Evolutionary conservation across 2,888 invertebrate genomes (phyloP).

Genomic region (Eupithecia vulgata): DNA sequence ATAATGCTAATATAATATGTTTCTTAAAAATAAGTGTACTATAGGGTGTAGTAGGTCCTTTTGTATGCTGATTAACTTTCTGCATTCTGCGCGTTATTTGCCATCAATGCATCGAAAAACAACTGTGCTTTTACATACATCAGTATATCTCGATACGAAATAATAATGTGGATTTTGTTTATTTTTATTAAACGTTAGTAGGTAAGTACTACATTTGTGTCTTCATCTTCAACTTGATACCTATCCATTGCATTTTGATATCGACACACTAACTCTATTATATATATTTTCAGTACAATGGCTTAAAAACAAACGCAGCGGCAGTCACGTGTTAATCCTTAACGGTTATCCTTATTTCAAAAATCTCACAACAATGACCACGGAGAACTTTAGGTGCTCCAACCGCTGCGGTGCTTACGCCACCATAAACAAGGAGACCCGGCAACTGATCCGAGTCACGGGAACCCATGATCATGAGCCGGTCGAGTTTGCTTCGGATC

Average conservation of each 20-base stretch:
- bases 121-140: too few relatives aligned
- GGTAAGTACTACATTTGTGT: not conserved
- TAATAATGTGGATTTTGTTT: too few relatives aligned
- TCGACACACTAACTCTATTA: not conserved
- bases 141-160: too few relatives aligned
- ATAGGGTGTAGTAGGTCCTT: too few relatives aligned
- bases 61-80: too few relatives aligned
- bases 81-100: too few relatives aligned
- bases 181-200: too few relatives aligned
- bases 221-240: not conserved
- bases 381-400: constrained; percentile 37
- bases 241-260: not conserved
- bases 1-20: too few relatives aligned
- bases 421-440: constrained; percentile 17
- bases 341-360: constrained; percentile 10
- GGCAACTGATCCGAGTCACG: not conserved
- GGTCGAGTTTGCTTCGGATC: not conserved
- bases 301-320: constrained; percentile 4
- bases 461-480: constrained; percentile 1
- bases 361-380: constrained; percentile 9
- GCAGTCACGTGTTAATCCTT: not conserved
- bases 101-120: too few relatives aligned
- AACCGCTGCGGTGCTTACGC: constrained; percentile 37
- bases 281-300: constrained; percentile 4
- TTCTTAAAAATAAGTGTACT: too few relatives aligned